Evolutionary conservation across 2,888 invertebrate species (phyloP).

Genomic region (Agonopterix subpropinquella): DNA sequence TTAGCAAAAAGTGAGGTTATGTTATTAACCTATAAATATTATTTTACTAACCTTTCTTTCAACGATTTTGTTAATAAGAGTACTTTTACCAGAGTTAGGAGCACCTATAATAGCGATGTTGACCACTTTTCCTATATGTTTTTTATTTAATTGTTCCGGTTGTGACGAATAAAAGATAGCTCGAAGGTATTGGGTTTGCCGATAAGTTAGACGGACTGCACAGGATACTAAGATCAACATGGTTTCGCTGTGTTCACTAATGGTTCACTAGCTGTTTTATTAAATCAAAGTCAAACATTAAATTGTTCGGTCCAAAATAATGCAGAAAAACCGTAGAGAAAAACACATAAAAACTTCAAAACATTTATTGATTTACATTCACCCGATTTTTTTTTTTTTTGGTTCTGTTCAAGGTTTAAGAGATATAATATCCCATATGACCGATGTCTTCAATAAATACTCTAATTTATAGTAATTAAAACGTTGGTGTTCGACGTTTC

Average conservation of each 20-base stretch:
- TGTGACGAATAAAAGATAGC: constrained; percentile 46
- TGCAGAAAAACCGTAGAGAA: no score
- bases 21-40: not conserved
- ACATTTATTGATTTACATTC: no score
- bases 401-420: no score
- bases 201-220: constrained; percentile 20
- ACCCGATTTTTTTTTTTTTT: no score
- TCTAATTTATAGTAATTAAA: no score
- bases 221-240: constrained; percentile 5
- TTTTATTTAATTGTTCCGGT: constrained; percentile 35
- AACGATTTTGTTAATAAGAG: constrained; percentile 90
- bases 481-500: no score
- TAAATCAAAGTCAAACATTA: no score
- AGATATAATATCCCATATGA: no score
- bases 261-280: no score
- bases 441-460: no score
- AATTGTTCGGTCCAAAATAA: no score
- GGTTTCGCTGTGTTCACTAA: not conserved
- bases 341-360: no score
- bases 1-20: constrained; percentile 3
- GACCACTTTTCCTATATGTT: constrained; percentile 56
- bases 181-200: constrained; percentile 23
- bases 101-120: constrained; percentile 92
- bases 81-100: constrained; percentile 98
- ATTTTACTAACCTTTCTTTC: constrained; percentile 82